Conservation (phyloP, 1,140 invertebrate genomes). For the Euglossa dilemma region DNA sequence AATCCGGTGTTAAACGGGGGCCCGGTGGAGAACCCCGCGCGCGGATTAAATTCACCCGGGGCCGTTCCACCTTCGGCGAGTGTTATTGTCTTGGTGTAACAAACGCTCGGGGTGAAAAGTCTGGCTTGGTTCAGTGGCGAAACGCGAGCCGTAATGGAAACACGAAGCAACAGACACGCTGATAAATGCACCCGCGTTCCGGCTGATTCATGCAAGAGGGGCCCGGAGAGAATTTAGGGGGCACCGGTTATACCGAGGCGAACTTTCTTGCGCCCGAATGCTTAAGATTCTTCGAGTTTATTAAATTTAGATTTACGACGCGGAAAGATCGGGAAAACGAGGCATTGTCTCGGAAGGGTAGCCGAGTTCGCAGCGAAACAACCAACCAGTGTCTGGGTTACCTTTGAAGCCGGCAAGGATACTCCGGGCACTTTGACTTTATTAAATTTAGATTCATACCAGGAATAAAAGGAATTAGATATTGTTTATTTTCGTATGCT, state of each 20-base stretch:
- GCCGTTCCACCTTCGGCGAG: background rate
- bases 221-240: background rate
- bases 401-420: too few relatives aligned
- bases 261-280: background rate
- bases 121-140: too few relatives aligned
- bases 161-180: background rate
- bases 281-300: background rate
- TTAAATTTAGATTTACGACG: background rate
- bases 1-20: background rate
- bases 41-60: constrained; percentile 25
- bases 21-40: background rate
- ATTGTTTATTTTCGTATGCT: too few relatives aligned
- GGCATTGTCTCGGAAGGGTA: too few relatives aligned
- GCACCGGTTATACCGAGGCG: background rate
- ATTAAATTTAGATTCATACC: too few relatives aligned
- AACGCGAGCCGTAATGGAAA: background rate
- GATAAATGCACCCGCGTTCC: background rate
- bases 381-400: too few relatives aligned
- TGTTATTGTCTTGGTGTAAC: constrained; percentile 48
- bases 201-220: background rate
- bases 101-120: constrained; percentile 6
- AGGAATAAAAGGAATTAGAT: too few relatives aligned
- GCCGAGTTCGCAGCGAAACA: too few relatives aligned
- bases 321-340: background rate
- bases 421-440: too few relatives aligned